These are phyloP conservation scores for Eupeodes luniger DNA, from an alignment of 2,888 invertebrate genomes.

Conservation along the genomic window DNA sequence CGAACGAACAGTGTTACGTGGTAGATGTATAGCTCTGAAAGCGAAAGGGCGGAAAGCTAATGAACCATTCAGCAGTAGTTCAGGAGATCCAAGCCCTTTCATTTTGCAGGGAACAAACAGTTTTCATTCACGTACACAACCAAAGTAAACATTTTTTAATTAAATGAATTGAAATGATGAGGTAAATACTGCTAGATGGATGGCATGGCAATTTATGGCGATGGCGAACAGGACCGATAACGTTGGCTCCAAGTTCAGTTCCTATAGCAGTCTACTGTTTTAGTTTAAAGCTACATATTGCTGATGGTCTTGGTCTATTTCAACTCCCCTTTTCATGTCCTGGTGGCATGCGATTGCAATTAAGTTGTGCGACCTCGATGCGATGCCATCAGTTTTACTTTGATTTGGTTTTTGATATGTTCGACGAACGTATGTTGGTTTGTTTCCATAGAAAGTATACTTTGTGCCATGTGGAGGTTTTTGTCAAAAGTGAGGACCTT, in stretches of 20 bases:
- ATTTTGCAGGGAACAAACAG: conserved; percentile 39
- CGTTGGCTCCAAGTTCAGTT: conserved; percentile 40
- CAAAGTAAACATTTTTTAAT: conserved; percentile 73
- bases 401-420: conserved; percentile 62
- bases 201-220: conserved; percentile 52
- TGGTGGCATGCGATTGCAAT: conserved; percentile 70
- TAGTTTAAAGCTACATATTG: too few species aligned
- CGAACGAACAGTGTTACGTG: not conserved
- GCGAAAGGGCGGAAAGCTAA: conserved; percentile 51
- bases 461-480: not conserved
- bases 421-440: not conserved
- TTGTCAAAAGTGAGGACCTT: conserved; percentile 44
- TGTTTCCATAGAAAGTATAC: not conserved
- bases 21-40: not conserved
- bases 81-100: conserved; percentile 37
- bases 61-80: conserved; percentile 53
- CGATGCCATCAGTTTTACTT: conserved; percentile 67
- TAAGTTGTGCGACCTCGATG: conserved; percentile 67
- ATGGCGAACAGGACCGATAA: conserved; percentile 29
- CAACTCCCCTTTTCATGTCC: conserved; percentile 12
- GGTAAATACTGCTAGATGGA: conserved; percentile 67
- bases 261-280: conserved; percentile 9
- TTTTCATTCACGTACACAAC: conserved; percentile 70
- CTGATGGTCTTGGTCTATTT: not conserved
- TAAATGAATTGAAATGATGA: conserved; percentile 74